A percentile compares a stretch with the other conserved stretches of the same genome.
Evolutionary conservation across 2,888 invertebrate species (phyloP).

Genomic region (Leptopterna dolabrata): DNA sequence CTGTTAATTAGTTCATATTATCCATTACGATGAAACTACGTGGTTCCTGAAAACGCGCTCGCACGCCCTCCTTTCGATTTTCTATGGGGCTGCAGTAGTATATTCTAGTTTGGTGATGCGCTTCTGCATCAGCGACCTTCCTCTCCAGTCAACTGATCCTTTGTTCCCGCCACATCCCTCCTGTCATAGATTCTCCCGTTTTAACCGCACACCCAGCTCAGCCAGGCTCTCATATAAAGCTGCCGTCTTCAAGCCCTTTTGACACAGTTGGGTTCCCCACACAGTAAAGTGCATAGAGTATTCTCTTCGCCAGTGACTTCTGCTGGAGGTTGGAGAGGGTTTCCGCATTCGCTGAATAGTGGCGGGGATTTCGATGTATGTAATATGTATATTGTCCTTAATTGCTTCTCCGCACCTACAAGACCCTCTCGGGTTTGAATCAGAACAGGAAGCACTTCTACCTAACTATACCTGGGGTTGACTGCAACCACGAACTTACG

Average conservation of each 20-base stretch:
- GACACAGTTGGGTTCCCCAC: background rate
- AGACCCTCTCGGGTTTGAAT: background rate
- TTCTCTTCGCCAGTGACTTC: background rate
- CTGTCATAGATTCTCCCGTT: background rate
- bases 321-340: background rate
- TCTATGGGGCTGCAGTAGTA: background rate
- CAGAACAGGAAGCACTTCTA: background rate
- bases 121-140: background rate
- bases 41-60: too few relatives aligned
- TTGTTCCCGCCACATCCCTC: background rate
- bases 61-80: too few relatives aligned
- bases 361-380: background rate
- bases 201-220: background rate
- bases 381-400: conserved; percentile 11
- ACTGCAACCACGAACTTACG: background rate
- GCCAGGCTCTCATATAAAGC: background rate
- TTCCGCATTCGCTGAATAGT: background rate
- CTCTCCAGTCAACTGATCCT: background rate
- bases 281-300: background rate
- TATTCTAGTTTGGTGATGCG: background rate
- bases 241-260: background rate
- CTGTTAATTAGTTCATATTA: too few relatives aligned
- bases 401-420: background rate
- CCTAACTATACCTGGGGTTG: background rate
- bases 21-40: too few relatives aligned